A percentile compares a stretch with the other conserved stretches of the same genome.
phyloP scores from a whole-genome alignment of 2,797 vertebrate genomes.

The Silurus lanzhouensis region DNA sequence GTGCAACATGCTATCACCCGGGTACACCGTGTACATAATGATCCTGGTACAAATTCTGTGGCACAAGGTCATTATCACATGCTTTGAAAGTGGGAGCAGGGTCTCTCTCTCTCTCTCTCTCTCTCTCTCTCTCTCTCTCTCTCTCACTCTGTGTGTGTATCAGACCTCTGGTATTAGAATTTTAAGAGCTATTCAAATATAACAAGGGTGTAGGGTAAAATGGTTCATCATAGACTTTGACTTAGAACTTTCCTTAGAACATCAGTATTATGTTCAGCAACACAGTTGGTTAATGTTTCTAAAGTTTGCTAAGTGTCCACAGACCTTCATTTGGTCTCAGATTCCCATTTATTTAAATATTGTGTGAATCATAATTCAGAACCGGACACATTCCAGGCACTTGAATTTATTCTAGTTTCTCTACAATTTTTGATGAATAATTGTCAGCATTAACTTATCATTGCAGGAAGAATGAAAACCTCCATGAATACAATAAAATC shows the following conservation, averaged over 20 bases:
- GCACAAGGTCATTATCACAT: no score
- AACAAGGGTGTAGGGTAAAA: not conserved
- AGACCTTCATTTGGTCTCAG: not conserved
- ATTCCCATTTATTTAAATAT: not conserved
- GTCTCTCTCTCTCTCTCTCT: no score
- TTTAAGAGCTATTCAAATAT: not conserved
- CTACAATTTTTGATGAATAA: not conserved
- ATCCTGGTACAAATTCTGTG: no score
- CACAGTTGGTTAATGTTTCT: not conserved
- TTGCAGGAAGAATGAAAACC: not conserved
- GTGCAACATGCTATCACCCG: not conserved
- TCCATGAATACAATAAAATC: conserved; percentile 36
- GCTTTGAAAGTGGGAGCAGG: no score
- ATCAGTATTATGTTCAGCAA: not conserved
- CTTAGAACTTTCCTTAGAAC: not conserved
- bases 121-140: no score
- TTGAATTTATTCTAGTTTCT: not conserved
- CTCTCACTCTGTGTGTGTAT: no score
- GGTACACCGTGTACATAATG: no score
- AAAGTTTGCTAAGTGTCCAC: no score
- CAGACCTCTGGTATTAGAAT: no score
- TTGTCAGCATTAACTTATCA: not conserved
- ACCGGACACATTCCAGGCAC: not conserved
- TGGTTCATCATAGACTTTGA: not conserved
- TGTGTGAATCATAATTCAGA: not conserved